Percentiles rank a stretch among this genome's conserved stretches.
These are phyloP conservation scores for Lynx canadensis DNA, from an alignment of 2,113 vertebrate species.

Conservation along the genomic window DNA sequence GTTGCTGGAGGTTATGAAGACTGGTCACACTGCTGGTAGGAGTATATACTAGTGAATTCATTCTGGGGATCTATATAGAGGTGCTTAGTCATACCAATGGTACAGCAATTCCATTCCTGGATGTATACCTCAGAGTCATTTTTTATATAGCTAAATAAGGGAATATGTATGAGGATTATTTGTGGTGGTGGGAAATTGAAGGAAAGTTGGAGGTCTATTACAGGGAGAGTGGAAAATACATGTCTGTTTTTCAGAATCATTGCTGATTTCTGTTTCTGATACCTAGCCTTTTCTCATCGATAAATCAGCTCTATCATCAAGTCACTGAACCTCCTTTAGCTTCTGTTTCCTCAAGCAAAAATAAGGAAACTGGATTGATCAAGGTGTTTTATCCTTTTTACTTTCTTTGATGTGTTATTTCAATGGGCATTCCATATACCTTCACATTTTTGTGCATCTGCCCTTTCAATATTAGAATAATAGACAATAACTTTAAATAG, in stretches of 20 bases:
- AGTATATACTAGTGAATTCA: not conserved
- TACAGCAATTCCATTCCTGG: not conserved
- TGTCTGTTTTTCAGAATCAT: not conserved
- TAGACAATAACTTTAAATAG: slow-evolving; percentile 1
- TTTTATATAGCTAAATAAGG: slow-evolving; percentile 19
- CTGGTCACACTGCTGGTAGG: not conserved
- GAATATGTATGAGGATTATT: not conserved
- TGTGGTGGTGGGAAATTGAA: not conserved
- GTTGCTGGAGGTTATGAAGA: not conserved
- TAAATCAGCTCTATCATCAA: not conserved
- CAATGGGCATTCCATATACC: slow-evolving; percentile 18
- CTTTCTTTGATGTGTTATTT: not conserved
- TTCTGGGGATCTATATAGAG: not conserved
- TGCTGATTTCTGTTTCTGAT: slow-evolving; percentile 1
- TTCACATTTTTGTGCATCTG: slow-evolving; percentile 17
- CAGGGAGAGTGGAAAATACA: not conserved
- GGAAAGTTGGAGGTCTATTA: not conserved
- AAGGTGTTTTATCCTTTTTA: not conserved
- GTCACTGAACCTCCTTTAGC: not conserved
- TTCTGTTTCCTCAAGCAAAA: slow-evolving; percentile 42
- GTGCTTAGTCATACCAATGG: not conserved
- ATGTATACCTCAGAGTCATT: not conserved
- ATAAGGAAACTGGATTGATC: not conserved
- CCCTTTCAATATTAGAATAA: not conserved
- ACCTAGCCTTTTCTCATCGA: not conserved